Conservation (phyloP, 2,888 invertebrate species). For the Orchestes rusci region DNA sequence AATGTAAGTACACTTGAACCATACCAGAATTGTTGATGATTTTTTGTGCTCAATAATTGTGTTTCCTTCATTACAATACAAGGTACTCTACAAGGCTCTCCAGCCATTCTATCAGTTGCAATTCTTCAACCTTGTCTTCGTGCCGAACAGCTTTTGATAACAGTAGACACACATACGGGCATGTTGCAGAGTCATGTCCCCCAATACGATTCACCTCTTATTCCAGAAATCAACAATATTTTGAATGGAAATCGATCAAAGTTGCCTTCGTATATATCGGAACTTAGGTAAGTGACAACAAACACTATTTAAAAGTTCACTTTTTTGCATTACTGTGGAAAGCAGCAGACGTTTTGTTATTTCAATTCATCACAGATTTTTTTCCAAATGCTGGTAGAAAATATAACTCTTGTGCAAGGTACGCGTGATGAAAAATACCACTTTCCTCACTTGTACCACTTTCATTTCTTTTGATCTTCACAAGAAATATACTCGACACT, state of each 20-base stretch:
- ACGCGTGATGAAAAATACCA: too few relatives aligned
- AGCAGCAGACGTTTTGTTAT: too few relatives aligned
- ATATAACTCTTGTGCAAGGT: too few relatives aligned
- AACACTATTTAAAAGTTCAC: not conserved
- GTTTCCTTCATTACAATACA: slow-evolving; percentile 5
- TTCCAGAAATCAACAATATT: slow-evolving; percentile 73
- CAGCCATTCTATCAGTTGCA: slow-evolving; percentile 86
- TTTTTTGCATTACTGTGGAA: not conserved
- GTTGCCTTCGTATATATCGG: slow-evolving; percentile 60
- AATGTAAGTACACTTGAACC: slow-evolving; percentile 51
- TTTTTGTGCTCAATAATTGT: not conserved
- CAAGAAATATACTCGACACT: too few relatives aligned
- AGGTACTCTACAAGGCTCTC: slow-evolving; percentile 86
- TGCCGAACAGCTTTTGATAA: slow-evolving; percentile 86
- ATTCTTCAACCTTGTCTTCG: slow-evolving; percentile 83
- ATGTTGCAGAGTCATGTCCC: slow-evolving; percentile 87
- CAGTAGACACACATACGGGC: slow-evolving; percentile 92
- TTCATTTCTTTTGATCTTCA: too few relatives aligned
- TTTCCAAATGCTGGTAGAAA: too few relatives aligned
- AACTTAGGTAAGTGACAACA: slow-evolving; percentile 44
- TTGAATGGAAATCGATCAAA: slow-evolving; percentile 67
- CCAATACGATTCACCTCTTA: slow-evolving; percentile 77
- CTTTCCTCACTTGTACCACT: too few relatives aligned
- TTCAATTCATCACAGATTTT: too few relatives aligned
- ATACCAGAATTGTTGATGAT: not conserved